Conservation (phyloP, 53 echinoderm and acorn worm species). For the Holothuria scabra region DNA sequence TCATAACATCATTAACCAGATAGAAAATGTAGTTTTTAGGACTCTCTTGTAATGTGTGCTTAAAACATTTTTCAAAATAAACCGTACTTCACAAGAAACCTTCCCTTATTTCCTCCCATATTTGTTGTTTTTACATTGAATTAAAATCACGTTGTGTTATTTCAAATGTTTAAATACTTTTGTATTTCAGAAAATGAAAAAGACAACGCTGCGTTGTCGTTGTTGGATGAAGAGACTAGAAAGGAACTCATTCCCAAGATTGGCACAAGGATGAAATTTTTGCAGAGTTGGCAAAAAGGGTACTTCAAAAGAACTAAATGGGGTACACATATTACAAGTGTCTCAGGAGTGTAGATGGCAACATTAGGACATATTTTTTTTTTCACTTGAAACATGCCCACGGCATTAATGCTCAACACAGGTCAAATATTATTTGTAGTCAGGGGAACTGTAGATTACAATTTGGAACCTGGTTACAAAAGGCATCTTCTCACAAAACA, state of each 20-base stretch:
- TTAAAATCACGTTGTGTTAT: not conserved
- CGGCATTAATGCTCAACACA: not conserved
- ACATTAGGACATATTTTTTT: no score
- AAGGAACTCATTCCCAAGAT: constrained; percentile 11
- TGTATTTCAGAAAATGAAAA: constrained; percentile 20
- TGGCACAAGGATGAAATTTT: not conserved
- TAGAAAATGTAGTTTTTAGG: no score
- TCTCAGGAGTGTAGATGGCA: not conserved
- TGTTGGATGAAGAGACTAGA: not conserved
- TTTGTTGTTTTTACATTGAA: not conserved
- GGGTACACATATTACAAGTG: not conserved
- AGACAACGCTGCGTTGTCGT: not conserved
- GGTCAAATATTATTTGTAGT: not conserved
- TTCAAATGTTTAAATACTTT: not conserved
- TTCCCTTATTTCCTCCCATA: no score
- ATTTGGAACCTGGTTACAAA: not conserved
- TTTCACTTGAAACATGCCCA: constrained; percentile 6
- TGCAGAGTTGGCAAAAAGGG: not conserved
- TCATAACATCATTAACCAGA: no score
- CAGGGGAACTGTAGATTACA: constrained; percentile 1
- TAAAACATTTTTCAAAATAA: no score
- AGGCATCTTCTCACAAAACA: not conserved
- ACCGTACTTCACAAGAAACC: no score
- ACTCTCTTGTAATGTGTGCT: no score
- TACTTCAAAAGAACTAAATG: not conserved